Base-by-base conservation (phyloP, 2,888 invertebrate genomes). In the Microctonus hyperodae region DNA sequence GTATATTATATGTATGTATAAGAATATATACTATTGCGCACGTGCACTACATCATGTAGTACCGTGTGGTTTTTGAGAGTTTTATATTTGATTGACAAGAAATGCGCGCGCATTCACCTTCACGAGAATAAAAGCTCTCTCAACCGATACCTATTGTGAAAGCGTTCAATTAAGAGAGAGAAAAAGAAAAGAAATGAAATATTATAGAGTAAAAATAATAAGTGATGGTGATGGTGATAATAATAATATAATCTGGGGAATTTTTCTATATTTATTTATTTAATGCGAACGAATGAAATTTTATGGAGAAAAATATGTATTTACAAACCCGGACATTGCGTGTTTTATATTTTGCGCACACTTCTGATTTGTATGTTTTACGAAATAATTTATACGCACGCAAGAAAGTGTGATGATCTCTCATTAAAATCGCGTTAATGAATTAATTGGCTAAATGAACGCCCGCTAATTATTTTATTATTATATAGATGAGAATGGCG, bases 301-400 rank as follows among this genome's bases (percentile, higher is more conserved):
- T 10, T 35, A 35, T 35, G 7, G 20, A 55, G 31, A 13, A 56
- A 11, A 35, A 56, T n/a, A 11, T 33, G 33, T 65, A 53, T 55
- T 55, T 44, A 28, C n/a, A 53, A n/a, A 55, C 55, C 59, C 65
- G 65, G 65, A 65, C 60, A 60, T 65, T 65, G 65, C 65, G 60
- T 65, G 65, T 55, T 20, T 53, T 53, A 9, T n/a, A n/a, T n/a
- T n/a, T n/a, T 44, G 16, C 44, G 48, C 44, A 7, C 44, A 16
- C 44, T 44, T 16, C 4, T 44, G 16, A 44, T 44, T 44, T 44
- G 44, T 44, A 20, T n/a, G n/a, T 44, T 44, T 44, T 16, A 7
- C 16, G 44, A 44, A 44, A 40, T 60, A 55, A 53, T 48, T 40
- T 55, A 35, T 35, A n/a, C 48, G n/a, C 50, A 57, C 22, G 11